Base-by-base conservation (phyloP, 2,888 invertebrate species). In the Drosophila parthenogenetica region DNA sequence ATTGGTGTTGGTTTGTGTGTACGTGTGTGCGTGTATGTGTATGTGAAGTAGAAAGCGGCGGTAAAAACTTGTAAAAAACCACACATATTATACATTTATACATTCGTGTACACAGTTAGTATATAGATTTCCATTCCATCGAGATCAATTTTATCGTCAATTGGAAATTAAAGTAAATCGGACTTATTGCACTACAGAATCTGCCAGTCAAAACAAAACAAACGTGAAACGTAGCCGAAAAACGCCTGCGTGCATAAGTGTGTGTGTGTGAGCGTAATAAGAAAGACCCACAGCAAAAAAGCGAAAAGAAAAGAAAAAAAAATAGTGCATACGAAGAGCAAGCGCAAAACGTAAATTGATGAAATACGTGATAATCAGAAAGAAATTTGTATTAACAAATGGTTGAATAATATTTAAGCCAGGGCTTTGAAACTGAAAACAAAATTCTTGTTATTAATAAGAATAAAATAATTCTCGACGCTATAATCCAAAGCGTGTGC, bases 1-100 rank as follows among this genome's bases (percentile, higher is more conserved):
- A 77, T 73, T 77, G 61, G 76, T 76, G 76, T 76, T 76, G 65
- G 76, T 77, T 65, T 50, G 29, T 72, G 66, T 66, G 62, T 69
- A 63, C 71, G 49, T 65, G 69, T 59, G 66, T 66, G 71, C 58
- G 64, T 59, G 63, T 70, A 68, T 66, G 78, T 80, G 65, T 75
- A 67, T 69, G 71, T 77, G 60, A 74, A 83, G 86, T 81, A 88
- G 87, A 85, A 85, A 85, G 85, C 85, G 85, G 85, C 85, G 85
- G 78, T 87, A 87, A 87, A 85, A 87, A 86, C 81, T 79, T 79
- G 77, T 80, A 72, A 80, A 80, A 77, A 54, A 32, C 50, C 61
- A 62, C 61, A 69, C 54, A 58, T 65, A 71, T 53, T 22, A 53
- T 35, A 35, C 35, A 48, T 17, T 29, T 29, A 49, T 55, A 53